Conservation (phyloP, 2,797 vertebrate species). For the Callimico goeldii region DNA sequence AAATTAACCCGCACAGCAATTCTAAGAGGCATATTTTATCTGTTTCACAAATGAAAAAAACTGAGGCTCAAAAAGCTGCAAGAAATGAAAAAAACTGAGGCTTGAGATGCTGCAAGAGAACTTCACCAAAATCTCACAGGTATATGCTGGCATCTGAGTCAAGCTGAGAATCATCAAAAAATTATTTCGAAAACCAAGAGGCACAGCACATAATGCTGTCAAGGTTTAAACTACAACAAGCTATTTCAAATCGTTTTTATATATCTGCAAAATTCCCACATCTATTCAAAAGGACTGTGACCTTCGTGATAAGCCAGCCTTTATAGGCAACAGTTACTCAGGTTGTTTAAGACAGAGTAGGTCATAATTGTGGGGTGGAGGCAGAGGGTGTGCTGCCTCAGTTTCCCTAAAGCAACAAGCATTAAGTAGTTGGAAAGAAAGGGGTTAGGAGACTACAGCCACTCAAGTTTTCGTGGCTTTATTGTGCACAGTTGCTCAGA, state of each 20-base stretch:
- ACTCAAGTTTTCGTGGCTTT: background rate
- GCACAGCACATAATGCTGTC: background rate
- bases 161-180: background rate
- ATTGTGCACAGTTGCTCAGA: background rate
- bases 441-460: background rate
- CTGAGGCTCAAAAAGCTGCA: background rate
- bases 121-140: background rate
- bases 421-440: background rate
- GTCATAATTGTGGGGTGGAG: background rate
- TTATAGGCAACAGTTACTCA: background rate
- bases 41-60: background rate
- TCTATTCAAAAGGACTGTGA: background rate
- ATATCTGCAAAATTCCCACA: background rate
- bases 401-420: background rate
- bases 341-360: background rate
- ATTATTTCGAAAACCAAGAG: background rate
- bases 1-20: background rate
- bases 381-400: background rate
- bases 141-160: background rate
- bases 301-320: background rate
- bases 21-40: background rate
- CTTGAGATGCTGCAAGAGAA: background rate
- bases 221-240: too few relatives aligned
- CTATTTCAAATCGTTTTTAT: background rate
- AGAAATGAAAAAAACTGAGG: background rate